Base-by-base conservation (phyloP, 2,888 invertebrate species). In the Meganola albula region DNA sequence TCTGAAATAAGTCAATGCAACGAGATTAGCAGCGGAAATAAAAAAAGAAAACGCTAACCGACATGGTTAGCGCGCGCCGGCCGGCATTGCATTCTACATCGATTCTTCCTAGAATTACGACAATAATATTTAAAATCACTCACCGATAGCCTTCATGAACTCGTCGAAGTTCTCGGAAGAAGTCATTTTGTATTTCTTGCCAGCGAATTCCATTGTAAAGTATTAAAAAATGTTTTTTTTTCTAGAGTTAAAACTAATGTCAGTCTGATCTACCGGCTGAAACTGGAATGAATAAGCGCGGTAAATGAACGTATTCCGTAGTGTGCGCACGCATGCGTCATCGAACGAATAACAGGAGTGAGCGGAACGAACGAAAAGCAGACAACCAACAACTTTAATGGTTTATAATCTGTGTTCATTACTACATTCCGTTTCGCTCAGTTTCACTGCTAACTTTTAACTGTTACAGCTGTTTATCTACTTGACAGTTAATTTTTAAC, bases 111-210 rank as follows among this genome's bases (percentile, higher is more conserved):
- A 40, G 27, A 45, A 47, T 41, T 37, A 49, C 52, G 55, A 49
- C 47, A 40, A 27, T 27, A 30, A 31, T 52, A 48, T 33, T 57
- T 10, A 48, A 47, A 58, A 50, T 34, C 18, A 78, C 92, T 92
- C 68, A 95, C 95, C 95, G 45, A 95, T 77, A 28, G 91, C 89
- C 86, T 94, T 94, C 94, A 96, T 93, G 87, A 93, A 95, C 37
- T 94, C 93, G 60, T 96, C 96, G 74, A 96, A 96, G 69, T 95
- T 93, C 48, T 95, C 93, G 58, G 93, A 92, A 39, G 89, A 88
- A 41, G 86, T 77, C 74, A 96, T 88, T 73, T 95, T 95, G 89
- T 93, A 96, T 73, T 92, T 92, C 82, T 92, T 93, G 71, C 93
- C 93, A 29, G 70, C 44, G 68, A 83, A 83, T 44, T 78, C 84